These are phyloP conservation scores for Gallinago nigripennis DNA, from an alignment of 2,797 vertebrate genomes.

Conservation along the genomic window DNA sequence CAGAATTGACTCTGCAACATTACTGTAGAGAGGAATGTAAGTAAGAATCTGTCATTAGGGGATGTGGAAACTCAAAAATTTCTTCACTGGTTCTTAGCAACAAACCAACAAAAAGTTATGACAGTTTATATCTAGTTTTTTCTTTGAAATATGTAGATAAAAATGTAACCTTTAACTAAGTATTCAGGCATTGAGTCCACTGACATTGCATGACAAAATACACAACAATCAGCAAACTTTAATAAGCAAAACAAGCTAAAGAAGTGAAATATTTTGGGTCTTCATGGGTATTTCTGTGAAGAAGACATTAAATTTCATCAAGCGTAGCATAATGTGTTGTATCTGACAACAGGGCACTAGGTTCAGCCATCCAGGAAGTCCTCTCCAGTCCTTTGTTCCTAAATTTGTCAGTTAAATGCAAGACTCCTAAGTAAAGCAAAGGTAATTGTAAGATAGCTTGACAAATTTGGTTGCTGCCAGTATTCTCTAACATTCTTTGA, in stretches of 20 bases:
- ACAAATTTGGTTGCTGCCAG: neutral
- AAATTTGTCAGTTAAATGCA: neutral
- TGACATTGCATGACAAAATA: neutral
- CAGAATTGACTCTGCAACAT: neutral
- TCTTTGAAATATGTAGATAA: neutral
- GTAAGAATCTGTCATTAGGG: neutral
- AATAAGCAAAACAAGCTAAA: neutral
- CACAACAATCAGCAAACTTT: neutral
- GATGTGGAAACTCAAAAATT: neutral
- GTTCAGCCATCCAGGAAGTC: neutral
- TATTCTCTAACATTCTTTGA: neutral
- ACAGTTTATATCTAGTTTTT: neutral
- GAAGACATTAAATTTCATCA: neutral
- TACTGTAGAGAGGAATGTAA: neutral
- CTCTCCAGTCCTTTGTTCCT: neutral
- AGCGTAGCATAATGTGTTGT: neutral
- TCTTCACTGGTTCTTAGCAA: neutral
- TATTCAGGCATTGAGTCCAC: neutral
- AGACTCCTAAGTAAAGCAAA: neutral
- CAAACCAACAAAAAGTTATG: neutral
- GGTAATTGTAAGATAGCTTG: neutral
- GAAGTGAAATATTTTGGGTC: neutral
- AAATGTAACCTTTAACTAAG: neutral
- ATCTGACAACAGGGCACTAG: neutral
- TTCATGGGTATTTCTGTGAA: neutral